Evolutionary conservation across 2,888 invertebrate genomes (phyloP), one percentile per base, ranked within the genome.

Genomic region (Fragum fragum): DNA sequence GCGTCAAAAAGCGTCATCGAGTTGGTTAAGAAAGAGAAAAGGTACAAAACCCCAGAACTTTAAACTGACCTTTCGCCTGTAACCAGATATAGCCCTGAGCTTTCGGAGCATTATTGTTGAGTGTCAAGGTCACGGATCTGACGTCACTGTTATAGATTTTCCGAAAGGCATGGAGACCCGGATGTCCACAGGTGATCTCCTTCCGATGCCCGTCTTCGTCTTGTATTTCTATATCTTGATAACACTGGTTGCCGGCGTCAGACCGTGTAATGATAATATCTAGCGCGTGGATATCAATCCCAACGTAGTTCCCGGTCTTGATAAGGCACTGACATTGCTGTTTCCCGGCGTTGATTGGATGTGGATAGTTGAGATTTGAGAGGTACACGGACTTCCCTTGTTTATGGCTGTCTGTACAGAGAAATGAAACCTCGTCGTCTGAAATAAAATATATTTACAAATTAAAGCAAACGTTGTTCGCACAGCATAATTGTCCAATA

Each of bases 61-160:
- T 36, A 6, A 36, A 36, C 32, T 53, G 79, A 92, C 92, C 89
- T 89, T 89, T 90, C 9, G 88, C 85, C 68, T 91, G 91, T 11
- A 91, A 80, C 91, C 91, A 91, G 26, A 92, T 86, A 73, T 87
- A 92, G 1, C 90, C 92, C 57, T 88, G 83, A 14, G 88, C 85
- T 18, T 90, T 88, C 9, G 85, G 76, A 0, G 88, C 77, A 2
- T 81, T 79, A 69, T 86, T 91, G 29, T 89, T 85, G 23, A 92
- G 81, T 0, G 88, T 89, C 32, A 91, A 73, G 16, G 91, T 90
- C 36, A 91, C 90, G 63, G 91, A 91, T 26, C 87, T 72, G 1
- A 90, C 91, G 73, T 88, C 86, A 66, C 88, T 81, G 68, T 87
- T 88, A 78, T 91, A 92, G 57, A 91, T 84, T 53, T 87, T 87